Conservation (phyloP, 1,140 invertebrate genomes). For the Drosophila repletoides region DNA sequence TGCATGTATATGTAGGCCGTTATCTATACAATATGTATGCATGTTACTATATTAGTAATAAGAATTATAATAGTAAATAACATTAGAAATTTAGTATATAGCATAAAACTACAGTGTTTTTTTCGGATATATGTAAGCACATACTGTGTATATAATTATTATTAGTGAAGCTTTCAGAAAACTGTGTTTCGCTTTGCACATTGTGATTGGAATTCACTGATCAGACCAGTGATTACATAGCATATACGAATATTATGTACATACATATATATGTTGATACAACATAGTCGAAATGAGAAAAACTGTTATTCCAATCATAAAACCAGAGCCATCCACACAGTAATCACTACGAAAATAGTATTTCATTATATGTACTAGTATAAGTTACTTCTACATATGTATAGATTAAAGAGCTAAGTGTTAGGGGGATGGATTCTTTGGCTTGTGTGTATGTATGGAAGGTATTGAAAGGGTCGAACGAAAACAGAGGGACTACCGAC, state of each 20-base stretch:
- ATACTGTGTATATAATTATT: no score
- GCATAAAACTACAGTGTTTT: background rate
- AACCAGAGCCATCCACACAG: background rate
- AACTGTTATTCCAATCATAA: no score
- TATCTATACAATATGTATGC: conserved; percentile 5
- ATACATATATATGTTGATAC: no score
- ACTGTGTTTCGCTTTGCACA: no score
- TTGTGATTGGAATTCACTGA: no score
- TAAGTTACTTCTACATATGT: background rate
- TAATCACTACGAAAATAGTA: background rate
- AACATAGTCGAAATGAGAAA: no score
- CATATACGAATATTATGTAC: no score
- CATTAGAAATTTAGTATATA: background rate
- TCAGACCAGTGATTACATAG: no score
- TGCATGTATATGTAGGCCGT: background rate
- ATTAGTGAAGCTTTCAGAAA: no score
- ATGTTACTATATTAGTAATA: background rate
- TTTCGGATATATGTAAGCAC: background rate
- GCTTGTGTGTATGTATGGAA: background rate
- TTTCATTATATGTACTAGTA: background rate
- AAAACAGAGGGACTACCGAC: no score
- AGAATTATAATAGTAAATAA: background rate
- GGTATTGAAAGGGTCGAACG: no score
- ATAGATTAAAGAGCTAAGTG: background rate
- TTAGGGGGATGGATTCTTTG: background rate